A percentile compares a stretch with the other conserved stretches of the same genome.
These are phyloP conservation scores for Barbus barbus DNA, from an alignment of 2,113 vertebrate species.

Conservation along the genomic window DNA sequence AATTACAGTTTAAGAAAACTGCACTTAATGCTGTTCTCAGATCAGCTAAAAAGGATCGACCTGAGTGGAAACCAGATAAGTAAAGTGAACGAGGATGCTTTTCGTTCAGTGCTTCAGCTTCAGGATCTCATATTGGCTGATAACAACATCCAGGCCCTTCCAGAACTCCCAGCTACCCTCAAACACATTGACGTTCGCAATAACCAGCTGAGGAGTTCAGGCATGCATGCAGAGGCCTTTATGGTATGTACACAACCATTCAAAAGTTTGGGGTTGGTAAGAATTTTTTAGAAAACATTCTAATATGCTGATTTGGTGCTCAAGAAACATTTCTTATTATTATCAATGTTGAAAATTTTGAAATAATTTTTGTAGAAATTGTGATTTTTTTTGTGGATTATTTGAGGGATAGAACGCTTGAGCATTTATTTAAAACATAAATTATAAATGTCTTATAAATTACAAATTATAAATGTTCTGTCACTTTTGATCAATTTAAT, in stretches of 20 bases:
- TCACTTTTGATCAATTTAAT: too few species aligned
- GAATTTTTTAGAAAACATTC: not conserved
- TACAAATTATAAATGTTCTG: too few species aligned
- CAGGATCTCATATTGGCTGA: constrained; percentile 76
- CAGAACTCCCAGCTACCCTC: constrained; percentile 72
- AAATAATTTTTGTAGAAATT: too few species aligned
- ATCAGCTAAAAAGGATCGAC: constrained; percentile 77
- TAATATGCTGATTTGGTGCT: not conserved
- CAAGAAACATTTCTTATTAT: not conserved
- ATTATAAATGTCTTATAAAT: too few species aligned
- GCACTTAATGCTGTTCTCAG: constrained; percentile 59
- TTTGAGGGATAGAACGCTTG: too few species aligned
- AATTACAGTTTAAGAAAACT: not conserved
- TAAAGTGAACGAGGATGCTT: constrained; percentile 64
- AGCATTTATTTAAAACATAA: too few species aligned
- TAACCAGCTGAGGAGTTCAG: constrained; percentile 75
- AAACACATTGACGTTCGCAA: constrained; percentile 70
- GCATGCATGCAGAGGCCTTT: constrained; percentile 72
- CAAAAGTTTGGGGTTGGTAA: too few species aligned
- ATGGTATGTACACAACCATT: constrained; percentile 62
- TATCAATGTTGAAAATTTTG: too few species aligned
- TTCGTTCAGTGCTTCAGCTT: constrained; percentile 72
- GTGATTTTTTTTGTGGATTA: too few species aligned
- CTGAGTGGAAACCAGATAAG: constrained; percentile 79
- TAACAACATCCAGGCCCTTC: constrained; percentile 74